Conservation (phyloP, 1,140 invertebrate genomes). For the Leptinotarsa lineolata region DNA sequence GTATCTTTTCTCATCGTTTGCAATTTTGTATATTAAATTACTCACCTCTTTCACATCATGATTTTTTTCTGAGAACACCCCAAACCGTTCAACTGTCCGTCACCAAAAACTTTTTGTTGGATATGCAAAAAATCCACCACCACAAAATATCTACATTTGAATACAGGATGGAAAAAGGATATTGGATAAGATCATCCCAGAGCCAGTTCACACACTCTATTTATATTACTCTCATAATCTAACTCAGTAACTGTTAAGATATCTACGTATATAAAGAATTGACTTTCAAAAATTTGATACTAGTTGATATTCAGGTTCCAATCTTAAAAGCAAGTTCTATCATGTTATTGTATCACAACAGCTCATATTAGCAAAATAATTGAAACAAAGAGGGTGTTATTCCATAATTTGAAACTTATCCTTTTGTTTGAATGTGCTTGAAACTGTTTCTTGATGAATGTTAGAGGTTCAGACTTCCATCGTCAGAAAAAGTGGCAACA, state of each 20-base stretch:
- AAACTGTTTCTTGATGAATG: too few species aligned
- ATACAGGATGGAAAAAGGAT: neutral
- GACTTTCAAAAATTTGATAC: neutral
- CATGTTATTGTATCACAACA: neutral
- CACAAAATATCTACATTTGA: conserved; percentile 14
- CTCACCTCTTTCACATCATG: too few species aligned
- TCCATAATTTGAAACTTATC: too few species aligned
- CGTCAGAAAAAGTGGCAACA: too few species aligned
- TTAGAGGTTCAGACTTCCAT: too few species aligned
- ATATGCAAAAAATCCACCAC: conserved; percentile 23
- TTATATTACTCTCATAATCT: neutral
- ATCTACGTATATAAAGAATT: neutral
- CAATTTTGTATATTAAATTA: too few species aligned
- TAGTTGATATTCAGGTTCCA: neutral
- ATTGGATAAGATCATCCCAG: neutral
- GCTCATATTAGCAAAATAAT: too few species aligned
- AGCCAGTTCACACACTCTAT: conserved; percentile 4
- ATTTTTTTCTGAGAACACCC: too few species aligned
- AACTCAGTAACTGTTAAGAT: neutral
- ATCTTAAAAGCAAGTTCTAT: neutral
- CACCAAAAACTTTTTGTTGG: conserved; percentile 9
- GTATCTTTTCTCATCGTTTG: too few species aligned
- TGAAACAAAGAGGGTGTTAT: too few species aligned
- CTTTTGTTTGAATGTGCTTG: too few species aligned
- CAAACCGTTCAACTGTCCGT: too few species aligned